A percentile compares a stretch with the other conserved stretches of the same genome.
Conservation (phyloP, 2,797 vertebrate species). For the Malurus leucopterus region DNA sequence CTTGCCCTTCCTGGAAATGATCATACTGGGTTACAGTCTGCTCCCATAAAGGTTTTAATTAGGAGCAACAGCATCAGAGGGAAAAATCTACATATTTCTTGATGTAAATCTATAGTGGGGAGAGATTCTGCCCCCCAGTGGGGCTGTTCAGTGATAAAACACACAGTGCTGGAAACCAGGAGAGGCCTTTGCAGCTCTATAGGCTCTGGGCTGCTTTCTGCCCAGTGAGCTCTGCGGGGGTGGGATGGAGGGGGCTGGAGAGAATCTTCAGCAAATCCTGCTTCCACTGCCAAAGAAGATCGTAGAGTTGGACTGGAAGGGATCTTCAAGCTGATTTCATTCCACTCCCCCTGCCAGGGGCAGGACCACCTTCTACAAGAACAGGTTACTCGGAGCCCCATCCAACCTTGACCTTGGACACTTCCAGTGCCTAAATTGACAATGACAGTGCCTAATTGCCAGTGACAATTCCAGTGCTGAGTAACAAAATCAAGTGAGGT, state of each 20-base stretch:
- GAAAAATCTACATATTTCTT: neutral
- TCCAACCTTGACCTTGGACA: neutral
- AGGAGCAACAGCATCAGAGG: neutral
- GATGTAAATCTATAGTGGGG: neutral
- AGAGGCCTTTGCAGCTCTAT: neutral
- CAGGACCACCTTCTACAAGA: neutral
- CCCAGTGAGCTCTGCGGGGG: neutral
- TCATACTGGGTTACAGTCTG: neutral
- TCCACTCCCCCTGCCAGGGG: neutral
- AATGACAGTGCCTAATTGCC: neutral
- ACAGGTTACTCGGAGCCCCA: accelerated
- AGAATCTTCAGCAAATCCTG: neutral
- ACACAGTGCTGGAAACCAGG: neutral
- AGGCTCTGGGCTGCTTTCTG: neutral
- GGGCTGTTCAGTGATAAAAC: neutral
- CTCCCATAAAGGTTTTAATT: neutral
- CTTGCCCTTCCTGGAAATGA: neutral
- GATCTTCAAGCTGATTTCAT: accelerated
- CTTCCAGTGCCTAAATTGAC: neutral
- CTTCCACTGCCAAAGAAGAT: neutral
- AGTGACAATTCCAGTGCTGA: too few species aligned
- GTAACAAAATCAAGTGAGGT: neutral
- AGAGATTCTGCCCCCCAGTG: neutral
- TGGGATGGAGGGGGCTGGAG: neutral
- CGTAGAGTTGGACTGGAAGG: neutral